Base-by-base conservation (phyloP, 2,888 invertebrate genomes). In the Apodemia mormo region DNA sequence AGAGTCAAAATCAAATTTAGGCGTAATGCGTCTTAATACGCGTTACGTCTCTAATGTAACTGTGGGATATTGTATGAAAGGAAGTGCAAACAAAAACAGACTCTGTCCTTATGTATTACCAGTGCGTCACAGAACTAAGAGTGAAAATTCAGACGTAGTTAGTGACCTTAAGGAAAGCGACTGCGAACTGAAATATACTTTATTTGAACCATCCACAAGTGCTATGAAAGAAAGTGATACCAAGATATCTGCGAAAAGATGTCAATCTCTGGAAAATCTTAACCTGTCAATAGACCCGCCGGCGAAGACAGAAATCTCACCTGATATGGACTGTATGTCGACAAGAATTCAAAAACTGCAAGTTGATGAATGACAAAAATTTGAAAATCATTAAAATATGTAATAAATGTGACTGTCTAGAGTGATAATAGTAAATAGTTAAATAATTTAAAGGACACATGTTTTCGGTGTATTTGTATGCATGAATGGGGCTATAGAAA, bases 41-140 rank as follows among this genome's bases (percentile, higher is more conserved):
- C 92, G 94, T 74, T 95, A 94, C 81, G 95, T 95, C 49, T 95
- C 95, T 68, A 95, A 95, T 79, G 95, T 95, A 70, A 94, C 95
- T 29, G 94, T 95, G 75, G 95, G 95, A 8, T 94, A 94, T 80
- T 93, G 94, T 79, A 94, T 95, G 88, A 92, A 94, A 78, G 86
- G 94, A 74, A 84, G 92, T 56, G 84, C 94, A 65, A 92, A 90
- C 70, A 94, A 94, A 79, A 94, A 94, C 85, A 90, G 95, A 80
- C 93, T 94, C 74, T 94, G 94, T 80, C 95, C 95, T 3, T 95
- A 95, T 81, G 88, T 92, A 66, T 79, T 94, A 75, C 94, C 94
- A 65, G 93, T 94, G 72, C 85, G 95, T 75, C 94, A 94, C 79
- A 88, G 95, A 83, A 95, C 95, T 76, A 94, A 94, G 85, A 95